Evolutionary conservation across 1,140 invertebrate genomes (phyloP).

Genomic region (Drosophila saltans): DNA sequence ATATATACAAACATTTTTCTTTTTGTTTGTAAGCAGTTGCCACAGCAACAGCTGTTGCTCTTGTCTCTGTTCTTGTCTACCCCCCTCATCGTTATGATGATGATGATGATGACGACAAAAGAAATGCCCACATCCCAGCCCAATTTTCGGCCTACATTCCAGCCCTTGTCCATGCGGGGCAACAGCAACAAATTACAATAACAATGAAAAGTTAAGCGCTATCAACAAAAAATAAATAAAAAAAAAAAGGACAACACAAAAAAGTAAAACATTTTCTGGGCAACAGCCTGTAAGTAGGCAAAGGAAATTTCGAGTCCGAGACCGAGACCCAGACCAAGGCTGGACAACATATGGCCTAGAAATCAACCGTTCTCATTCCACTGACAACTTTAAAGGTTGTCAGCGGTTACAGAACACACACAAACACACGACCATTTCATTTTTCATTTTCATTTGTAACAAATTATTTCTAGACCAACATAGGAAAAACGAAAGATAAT

Average conservation of each 20-base stretch:
- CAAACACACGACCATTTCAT: conserved; percentile 34
- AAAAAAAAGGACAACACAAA: conserved; percentile 43
- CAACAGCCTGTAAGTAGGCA: conserved; percentile 31
- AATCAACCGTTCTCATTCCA: conserved; percentile 34
- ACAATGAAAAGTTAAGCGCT: conserved; percentile 80
- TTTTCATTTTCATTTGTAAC: conserved; percentile 17
- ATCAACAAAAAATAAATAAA: conserved; percentile 72
- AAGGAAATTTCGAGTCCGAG: conserved; percentile 1
- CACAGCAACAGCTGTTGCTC: conserved; percentile 72
- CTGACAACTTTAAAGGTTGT: conserved; percentile 64
- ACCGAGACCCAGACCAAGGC: conserved; percentile 6
- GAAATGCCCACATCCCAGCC: conserved; percentile 6
- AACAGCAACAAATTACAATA: conserved; percentile 75
- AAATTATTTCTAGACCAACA: conserved; percentile 13
- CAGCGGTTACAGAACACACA: conserved; percentile 48
- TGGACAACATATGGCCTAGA: conserved; percentile 67
- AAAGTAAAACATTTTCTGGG: conserved; percentile 43
- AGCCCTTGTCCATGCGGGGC: conserved; percentile 27
- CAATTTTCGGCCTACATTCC: background rate
- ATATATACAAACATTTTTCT: background rate
- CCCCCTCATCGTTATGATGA: conserved; percentile 62
- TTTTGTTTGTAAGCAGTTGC: conserved; percentile 41
- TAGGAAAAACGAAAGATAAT: conserved; percentile 40
- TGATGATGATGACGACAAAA: conserved; percentile 18
- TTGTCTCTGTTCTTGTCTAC: conserved; percentile 34